Percentiles rank a stretch among this genome's conserved stretches.
phyloP scores from a whole-genome alignment of 2,113 vertebrate genomes.

The Gymnorhina tibicen region DNA sequence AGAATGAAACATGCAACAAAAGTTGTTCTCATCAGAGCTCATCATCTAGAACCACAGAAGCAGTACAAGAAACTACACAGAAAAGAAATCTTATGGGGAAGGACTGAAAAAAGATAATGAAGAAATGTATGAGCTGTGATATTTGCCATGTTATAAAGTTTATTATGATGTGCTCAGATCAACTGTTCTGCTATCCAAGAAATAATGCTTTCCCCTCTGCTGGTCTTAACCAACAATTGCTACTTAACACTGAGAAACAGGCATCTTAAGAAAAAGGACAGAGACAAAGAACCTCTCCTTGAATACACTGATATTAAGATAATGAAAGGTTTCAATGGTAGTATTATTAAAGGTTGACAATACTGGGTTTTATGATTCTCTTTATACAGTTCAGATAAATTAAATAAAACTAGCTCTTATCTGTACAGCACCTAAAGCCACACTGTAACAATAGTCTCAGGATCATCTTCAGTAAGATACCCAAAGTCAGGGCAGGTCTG shows the following conservation, averaged over 20 bases:
- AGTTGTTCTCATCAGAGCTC: not conserved
- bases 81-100: not conserved
- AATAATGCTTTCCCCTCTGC: not conserved
- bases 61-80: not conserved
- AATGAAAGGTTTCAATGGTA: conserved; percentile 55
- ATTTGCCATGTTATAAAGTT: not conserved
- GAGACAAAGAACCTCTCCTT: conserved; percentile 55
- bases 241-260: conserved; percentile 47
- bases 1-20: not conserved
- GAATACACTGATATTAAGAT: conserved; percentile 57
- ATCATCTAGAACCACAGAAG: not conserved
- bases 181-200: not conserved
- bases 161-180: not conserved
- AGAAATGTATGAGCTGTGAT: not conserved
- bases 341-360: conserved; percentile 52
- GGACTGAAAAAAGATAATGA: not conserved
- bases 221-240: conserved; percentile 24
- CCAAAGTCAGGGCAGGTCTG: not conserved
- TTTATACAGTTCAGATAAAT: conserved; percentile 53
- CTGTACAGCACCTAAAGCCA: conserved; percentile 23
- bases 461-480: not conserved
- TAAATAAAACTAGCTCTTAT: conserved; percentile 60
- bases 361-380: conserved; percentile 7
- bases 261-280: conserved; percentile 9
- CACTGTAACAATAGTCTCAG: not conserved